Evolutionary conservation across 2,888 invertebrate species (phyloP).

Genomic region (Andrena bicolor): DNA sequence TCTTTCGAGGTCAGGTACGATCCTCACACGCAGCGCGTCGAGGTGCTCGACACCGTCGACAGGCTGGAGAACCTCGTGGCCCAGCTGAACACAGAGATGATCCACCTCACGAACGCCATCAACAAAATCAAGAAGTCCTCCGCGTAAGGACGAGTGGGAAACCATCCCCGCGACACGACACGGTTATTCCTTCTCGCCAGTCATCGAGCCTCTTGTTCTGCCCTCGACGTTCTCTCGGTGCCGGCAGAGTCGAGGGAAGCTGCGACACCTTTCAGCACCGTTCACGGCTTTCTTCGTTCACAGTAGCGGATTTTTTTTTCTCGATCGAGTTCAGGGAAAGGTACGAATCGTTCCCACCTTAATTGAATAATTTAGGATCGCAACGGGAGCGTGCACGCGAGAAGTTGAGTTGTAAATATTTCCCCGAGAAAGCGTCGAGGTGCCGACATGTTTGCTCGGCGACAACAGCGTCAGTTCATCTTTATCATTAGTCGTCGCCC

Average conservation of each 20-base stretch:
- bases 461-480: conserved; percentile 34
- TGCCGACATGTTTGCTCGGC: conserved; percentile 44
- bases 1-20: conserved; percentile 99
- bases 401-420: conserved; percentile 3
- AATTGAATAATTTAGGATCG: no score
- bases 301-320: conserved; percentile 2
- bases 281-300: conserved; percentile 10
- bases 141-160: conserved; percentile 75
- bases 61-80: conserved; percentile 93
- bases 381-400: not conserved
- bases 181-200: conserved; percentile 48
- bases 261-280: not conserved
- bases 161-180: conserved; percentile 32
- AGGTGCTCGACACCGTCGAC: conserved; percentile 96
- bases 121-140: conserved; percentile 92
- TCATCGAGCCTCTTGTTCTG: conserved; percentile 44
- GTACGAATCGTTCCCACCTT: no score
- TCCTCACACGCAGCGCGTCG: conserved; percentile 98
- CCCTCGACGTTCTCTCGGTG: conserved; percentile 19
- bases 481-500: conserved; percentile 52
- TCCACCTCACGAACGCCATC: conserved; percentile 95
- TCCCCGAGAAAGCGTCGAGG: conserved; percentile 16
- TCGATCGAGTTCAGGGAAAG: not conserved
- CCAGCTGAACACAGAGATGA: conserved; percentile 94
- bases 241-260: not conserved